Evolutionary conservation across 2,888 invertebrate species (phyloP).

Genomic region (Apomyelois bistriatella): DNA sequence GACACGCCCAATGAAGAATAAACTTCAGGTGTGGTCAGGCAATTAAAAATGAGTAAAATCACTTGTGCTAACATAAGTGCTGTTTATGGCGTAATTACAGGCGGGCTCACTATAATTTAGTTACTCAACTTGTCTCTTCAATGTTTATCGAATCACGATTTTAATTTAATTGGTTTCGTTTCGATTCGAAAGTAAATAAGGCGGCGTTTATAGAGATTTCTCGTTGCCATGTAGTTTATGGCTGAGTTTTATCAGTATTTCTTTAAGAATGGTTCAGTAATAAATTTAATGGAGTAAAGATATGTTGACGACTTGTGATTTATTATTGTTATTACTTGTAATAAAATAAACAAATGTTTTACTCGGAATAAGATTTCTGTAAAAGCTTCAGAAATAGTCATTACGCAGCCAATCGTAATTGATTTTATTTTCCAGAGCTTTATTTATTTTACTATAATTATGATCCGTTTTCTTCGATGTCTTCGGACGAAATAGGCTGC

Average conservation of each 20-base stretch:
- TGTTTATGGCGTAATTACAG: slow-evolving; percentile 17
- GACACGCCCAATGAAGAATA: slow-evolving; percentile 14
- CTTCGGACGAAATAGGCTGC: too few relatives aligned
- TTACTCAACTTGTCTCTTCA: slow-evolving; percentile 11
- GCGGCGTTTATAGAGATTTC: slow-evolving; percentile 16
- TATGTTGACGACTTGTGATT: too few relatives aligned
- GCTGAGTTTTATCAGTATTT: neutral
- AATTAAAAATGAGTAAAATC: slow-evolving; percentile 11
- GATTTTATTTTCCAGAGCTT: too few relatives aligned
- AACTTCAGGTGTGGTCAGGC: slow-evolving; percentile 17
- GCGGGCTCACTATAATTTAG: slow-evolving; percentile 9
- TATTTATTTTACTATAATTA: too few relatives aligned
- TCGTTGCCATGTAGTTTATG: neutral
- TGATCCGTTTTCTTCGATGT: too few relatives aligned
- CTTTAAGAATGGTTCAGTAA: too few relatives aligned
- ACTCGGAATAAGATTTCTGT: too few relatives aligned
- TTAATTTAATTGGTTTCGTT: slow-evolving; percentile 19
- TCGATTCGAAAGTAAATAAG: slow-evolving; percentile 18
- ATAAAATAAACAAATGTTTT: too few relatives aligned
- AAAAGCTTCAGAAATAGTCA: too few relatives aligned
- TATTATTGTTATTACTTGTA: too few relatives aligned
- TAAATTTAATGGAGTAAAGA: too few relatives aligned
- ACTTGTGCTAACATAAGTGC: slow-evolving; percentile 10
- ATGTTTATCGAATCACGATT: slow-evolving; percentile 19
- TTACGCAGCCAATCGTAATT: too few relatives aligned